A percentile compares a stretch with the other conserved stretches of the same genome.
phyloP scores from a whole-genome alignment of 1,140 invertebrate species.

The Leptonema lineaticorne region DNA sequence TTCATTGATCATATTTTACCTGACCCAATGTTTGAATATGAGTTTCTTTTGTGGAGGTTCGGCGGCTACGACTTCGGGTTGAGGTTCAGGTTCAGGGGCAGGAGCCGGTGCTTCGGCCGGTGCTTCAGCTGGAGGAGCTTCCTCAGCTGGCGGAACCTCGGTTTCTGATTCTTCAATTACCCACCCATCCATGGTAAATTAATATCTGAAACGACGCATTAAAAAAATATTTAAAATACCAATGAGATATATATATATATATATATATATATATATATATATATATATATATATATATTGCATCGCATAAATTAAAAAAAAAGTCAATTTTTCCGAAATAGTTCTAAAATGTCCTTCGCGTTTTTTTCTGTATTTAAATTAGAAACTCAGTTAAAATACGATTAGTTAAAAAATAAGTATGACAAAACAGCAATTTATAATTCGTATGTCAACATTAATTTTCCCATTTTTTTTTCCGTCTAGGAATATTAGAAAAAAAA shows the following conservation, averaged over 20 bases:
- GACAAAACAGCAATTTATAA: too few relatives aligned
- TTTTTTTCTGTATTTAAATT: not conserved
- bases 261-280: too few relatives aligned
- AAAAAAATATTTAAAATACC: not conserved
- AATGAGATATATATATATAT: too few relatives aligned
- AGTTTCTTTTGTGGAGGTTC: constrained; percentile 57
- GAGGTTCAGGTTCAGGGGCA: constrained; percentile 48
- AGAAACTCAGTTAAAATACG: too few relatives aligned
- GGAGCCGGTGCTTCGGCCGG: constrained; percentile 45
- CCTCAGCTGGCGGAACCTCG: constrained; percentile 2
- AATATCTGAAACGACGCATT: not conserved
- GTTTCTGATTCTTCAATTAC: constrained; percentile 38
- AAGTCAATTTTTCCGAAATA: not conserved
- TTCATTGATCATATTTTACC: constrained; percentile 48
- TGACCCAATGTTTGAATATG: constrained; percentile 72
- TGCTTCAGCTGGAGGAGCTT: constrained; percentile 44
- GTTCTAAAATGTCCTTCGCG: not conserved
- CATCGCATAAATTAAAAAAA: not conserved
- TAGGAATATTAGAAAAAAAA: too few relatives aligned
- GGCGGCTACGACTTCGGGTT: constrained; percentile 57
- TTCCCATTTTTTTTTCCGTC: too few relatives aligned
- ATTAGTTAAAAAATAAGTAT: too few relatives aligned
- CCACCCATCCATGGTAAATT: constrained; percentile 33
- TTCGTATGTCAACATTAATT: too few relatives aligned
- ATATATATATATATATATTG: not conserved